Evolutionary conservation across 1,140 invertebrate genomes (phyloP).

Genomic region (Caenorhabditis latens): DNA sequence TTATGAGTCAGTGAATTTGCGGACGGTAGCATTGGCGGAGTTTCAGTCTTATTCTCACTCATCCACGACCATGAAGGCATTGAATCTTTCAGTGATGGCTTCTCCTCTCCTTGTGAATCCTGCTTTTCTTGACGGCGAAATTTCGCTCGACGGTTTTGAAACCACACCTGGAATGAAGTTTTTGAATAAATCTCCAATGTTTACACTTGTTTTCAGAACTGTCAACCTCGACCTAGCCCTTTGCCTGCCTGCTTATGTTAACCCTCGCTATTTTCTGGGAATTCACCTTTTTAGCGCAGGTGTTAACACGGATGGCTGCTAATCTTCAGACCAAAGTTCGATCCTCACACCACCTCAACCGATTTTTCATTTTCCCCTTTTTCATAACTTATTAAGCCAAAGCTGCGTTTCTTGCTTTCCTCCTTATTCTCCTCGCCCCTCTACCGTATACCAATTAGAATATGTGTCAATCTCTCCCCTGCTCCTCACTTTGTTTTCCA

Average conservation of each 20-base stretch:
- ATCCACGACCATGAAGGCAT: slow-evolving; percentile 51
- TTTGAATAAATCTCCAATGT: background rate
- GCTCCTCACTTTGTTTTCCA: background rate
- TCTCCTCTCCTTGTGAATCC: slow-evolving; percentile 78
- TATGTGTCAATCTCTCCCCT: slow-evolving; percentile 9
- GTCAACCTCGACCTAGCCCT: too few species aligned
- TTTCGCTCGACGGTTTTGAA: slow-evolving; percentile 95
- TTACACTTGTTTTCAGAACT: background rate
- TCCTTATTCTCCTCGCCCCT: background rate
- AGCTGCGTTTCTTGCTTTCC: too few species aligned
- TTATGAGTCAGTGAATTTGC: background rate
- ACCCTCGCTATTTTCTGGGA: too few species aligned
- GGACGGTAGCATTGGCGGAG: slow-evolving; percentile 19
- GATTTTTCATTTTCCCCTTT: too few species aligned
- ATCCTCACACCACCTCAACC: too few species aligned
- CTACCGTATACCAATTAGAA: slow-evolving; percentile 45
- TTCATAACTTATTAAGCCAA: too few species aligned
- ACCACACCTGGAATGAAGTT: slow-evolving; percentile 86
- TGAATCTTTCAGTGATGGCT: slow-evolving; percentile 23
- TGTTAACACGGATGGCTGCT: too few species aligned
- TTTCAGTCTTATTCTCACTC: slow-evolving; percentile 40
- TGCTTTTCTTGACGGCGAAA: slow-evolving; percentile 96
- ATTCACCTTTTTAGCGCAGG: too few species aligned
- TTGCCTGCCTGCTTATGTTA: too few species aligned
- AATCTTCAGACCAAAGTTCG: too few species aligned